phyloP scores from a whole-genome alignment of 2,113 vertebrate genomes.

The Girardinichthys multiradiatus region DNA sequence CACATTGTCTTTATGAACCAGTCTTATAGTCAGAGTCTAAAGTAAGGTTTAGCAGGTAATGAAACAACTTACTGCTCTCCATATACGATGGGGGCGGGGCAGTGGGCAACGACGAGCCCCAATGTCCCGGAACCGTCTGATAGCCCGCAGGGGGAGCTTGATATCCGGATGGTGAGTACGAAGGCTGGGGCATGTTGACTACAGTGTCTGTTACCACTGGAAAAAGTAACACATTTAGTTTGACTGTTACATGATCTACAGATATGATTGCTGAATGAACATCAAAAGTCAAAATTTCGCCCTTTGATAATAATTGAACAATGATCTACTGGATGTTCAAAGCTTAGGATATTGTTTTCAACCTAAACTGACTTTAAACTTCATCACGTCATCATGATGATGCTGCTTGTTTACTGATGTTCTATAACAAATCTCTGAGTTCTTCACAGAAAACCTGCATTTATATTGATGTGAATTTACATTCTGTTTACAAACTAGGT shows the following conservation, averaged over 20 bases:
- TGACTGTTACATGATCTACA: neutral
- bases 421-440: no score
- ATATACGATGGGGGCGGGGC: conserved; percentile 84
- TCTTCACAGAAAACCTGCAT: no score
- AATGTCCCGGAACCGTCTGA: conserved; percentile 73
- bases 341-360: no score
- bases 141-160: conserved; percentile 77
- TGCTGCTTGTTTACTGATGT: no score
- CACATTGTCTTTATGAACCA: neutral
- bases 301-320: neutral
- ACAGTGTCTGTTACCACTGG: conserved; percentile 68
- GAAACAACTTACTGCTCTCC: conserved; percentile 69
- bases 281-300: neutral
- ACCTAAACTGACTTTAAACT: no score
- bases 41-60: neutral
- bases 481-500: no score
- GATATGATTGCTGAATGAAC: neutral
- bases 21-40: neutral
- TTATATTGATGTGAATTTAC: no score
- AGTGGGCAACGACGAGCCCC: conserved; percentile 40
- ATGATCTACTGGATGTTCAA: no score
- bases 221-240: conserved; percentile 14
- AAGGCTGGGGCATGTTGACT: conserved; percentile 70
- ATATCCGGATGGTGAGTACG: neutral
- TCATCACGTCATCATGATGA: no score